phyloP scores from a whole-genome alignment of 2,888 invertebrate species.

The Oligia latruncula region DNA sequence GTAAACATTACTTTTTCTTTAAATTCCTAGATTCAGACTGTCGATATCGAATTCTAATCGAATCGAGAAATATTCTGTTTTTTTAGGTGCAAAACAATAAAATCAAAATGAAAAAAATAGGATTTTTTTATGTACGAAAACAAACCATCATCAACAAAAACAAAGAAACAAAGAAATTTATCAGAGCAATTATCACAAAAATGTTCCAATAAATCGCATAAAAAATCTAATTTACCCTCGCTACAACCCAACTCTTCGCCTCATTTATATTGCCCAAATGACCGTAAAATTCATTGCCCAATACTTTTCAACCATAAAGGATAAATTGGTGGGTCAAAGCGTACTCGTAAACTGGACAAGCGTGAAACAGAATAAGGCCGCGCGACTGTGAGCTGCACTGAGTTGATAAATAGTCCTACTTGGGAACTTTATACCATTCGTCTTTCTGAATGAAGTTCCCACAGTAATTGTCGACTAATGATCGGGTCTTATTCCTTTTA shows the following conservation, averaged over 20 bases:
- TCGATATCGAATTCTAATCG: not conserved
- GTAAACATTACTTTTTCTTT: not conserved
- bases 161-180: conserved; percentile 34
- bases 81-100: not conserved
- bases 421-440: conserved; percentile 72
- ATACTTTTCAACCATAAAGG: conserved; percentile 69
- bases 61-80: not conserved
- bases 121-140: not conserved
- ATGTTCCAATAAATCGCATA: conserved; percentile 42
- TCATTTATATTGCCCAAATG: conserved; percentile 67
- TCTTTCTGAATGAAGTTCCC: conserved; percentile 70
- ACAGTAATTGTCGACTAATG: conserved; percentile 77
- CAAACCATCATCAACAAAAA: not conserved
- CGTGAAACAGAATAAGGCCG: conserved; percentile 55
- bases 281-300: conserved; percentile 70
- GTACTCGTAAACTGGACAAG: conserved; percentile 40
- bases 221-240: conserved; percentile 57
- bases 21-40: not conserved
- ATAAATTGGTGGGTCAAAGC: conserved; percentile 62
- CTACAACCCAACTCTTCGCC: conserved; percentile 60
- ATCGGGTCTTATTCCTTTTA: conserved; percentile 63
- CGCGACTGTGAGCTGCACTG: conserved; percentile 47
- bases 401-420: conserved; percentile 68
- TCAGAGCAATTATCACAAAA: conserved; percentile 41
- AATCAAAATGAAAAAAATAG: not conserved